These are phyloP conservation scores for Microchirus variegatus DNA, from an alignment of 2,797 vertebrate genomes.

Conservation along the genomic window DNA sequence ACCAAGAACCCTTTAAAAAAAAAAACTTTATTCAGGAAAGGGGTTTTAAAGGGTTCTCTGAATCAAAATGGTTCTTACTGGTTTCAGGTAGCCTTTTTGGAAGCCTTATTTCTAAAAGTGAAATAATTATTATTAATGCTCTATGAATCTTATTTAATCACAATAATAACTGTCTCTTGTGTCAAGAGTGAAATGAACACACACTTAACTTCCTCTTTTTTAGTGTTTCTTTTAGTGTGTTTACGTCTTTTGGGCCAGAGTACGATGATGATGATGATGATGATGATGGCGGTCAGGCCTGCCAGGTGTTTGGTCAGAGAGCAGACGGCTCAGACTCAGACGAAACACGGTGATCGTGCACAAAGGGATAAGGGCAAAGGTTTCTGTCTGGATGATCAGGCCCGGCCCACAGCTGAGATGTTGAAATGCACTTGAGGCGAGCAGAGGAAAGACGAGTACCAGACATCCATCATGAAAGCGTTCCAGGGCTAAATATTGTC, in stretches of 20 bases:
- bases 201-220: slow-evolving; percentile 1
- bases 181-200: too few relatives aligned
- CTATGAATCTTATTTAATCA: too few relatives aligned
- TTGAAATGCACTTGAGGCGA: slow-evolving; percentile 54
- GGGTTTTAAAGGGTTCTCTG: too few relatives aligned
- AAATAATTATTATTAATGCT: too few relatives aligned
- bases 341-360: slow-evolving; percentile 37
- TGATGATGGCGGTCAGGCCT: slow-evolving; percentile 17
- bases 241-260: slow-evolving; percentile 13
- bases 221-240: slow-evolving; percentile 19
- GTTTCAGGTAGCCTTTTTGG: too few relatives aligned
- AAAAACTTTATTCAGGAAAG: too few relatives aligned
- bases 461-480: slow-evolving; percentile 61
- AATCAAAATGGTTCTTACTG: too few relatives aligned
- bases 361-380: slow-evolving; percentile 58
- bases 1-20: too few relatives aligned
- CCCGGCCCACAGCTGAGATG: slow-evolving; percentile 26
- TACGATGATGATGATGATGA: too few relatives aligned
- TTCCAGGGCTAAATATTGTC: slow-evolving; percentile 54
- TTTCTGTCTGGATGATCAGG: slow-evolving; percentile 56
- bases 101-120: too few relatives aligned
- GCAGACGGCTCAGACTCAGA: slow-evolving; percentile 48
- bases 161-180: too few relatives aligned
- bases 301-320: slow-evolving; percentile 22
- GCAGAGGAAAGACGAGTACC: slow-evolving; percentile 55